Evolutionary conservation across 53 echinoderm and acorn worm species (phyloP), one percentile per base, ranked within the genome.

Genomic region (Paracentrotus lividus): DNA sequence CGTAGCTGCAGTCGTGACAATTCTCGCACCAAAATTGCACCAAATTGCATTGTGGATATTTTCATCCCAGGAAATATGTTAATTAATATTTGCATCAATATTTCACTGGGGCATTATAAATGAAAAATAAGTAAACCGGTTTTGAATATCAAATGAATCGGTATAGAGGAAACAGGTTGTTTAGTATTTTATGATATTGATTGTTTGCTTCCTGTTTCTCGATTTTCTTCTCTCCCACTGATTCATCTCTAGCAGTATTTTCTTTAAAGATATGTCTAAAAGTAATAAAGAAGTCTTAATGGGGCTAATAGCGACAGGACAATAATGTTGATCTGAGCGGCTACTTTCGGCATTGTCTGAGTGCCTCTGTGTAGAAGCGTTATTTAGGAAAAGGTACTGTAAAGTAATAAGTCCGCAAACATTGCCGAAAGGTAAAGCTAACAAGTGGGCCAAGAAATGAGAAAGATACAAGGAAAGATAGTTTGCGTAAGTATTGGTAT

Each of bases 381-480:
- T 85, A 51, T 49, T 85, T 85, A 26, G 47, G 85, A 49, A 72
- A 72, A 49, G 27, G 49, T 51, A 51, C n/a, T 85, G 12, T 14
- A 85, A 13, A 31, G 51, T 85, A 85, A 85, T 85, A 85, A 85
- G 26, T 85, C 85, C 2, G 49, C 85, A 85, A 47, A 85, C 85
- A 85, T 85, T 8, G 85, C 85, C 85, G 85, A 47, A 32, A 85
- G 85, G 85, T 26, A 85, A 85, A 49, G 51, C 85, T 51, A 85
- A 85, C 85, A 85, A 85, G 51, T 10, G 51, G 47, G 27, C n/a
- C n/a, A 49, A 47, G 24, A 44, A 26, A n/a, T n/a, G n/a, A 43
- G 14, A 75, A 75, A 77, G 78, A 77, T 42, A 42, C 78, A 24
- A 13, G 36, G 72, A 8, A n/a, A 72, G 40, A 72, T 72, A 72